Base-by-base conservation (phyloP, 1,140 invertebrate genomes). In the Drosophila leontia region DNA sequence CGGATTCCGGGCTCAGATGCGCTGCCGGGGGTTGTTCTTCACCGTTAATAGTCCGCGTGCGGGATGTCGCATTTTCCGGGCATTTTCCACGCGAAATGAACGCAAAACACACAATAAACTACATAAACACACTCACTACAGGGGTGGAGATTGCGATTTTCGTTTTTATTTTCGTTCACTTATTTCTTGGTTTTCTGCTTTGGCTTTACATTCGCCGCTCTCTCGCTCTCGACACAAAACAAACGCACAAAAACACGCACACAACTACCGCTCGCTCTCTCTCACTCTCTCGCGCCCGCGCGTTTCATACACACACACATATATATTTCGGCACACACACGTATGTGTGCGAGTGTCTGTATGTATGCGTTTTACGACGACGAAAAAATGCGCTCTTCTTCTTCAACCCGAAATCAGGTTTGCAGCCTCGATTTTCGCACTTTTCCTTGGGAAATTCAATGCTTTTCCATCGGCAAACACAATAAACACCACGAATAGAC, bases 161-260 rank as follows among this genome's bases (percentile, higher is more conserved):
- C 82, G 84, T 88, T 87, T 87, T 87, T 87, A 87, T 87, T 87
- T 87, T 87, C 78, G 85, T 87, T 87, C 85, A 90, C 85, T 90
- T 87, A 87, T 88, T 88, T 87, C 84, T 88, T 87, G 84, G 84
- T 80, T 87, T 87, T 56, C 53, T 87, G 84, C 84, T 87, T 87
- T 87, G 84, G 85, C 88, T 78, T 87, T 80, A 65, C 77, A 87
- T 87, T 90, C 85, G 84, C 84, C 80, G 83, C 82, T 72, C 79
- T 68, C 59, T 41, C 61, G 41, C 70, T 60, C 65, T 63, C 55
- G 48, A 56, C 71, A 51, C 58, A 85, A 68, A 67, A 69, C 65
- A 83, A 76, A 75, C 78, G 84, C 47, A 85, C 64, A 69, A 57
- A 65, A 78, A 82, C 75, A 80, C 78, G 59, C 26, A 34, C 60